Base-by-base conservation (phyloP, 2,888 invertebrate genomes). In the Quadroppia sp. region DNA sequence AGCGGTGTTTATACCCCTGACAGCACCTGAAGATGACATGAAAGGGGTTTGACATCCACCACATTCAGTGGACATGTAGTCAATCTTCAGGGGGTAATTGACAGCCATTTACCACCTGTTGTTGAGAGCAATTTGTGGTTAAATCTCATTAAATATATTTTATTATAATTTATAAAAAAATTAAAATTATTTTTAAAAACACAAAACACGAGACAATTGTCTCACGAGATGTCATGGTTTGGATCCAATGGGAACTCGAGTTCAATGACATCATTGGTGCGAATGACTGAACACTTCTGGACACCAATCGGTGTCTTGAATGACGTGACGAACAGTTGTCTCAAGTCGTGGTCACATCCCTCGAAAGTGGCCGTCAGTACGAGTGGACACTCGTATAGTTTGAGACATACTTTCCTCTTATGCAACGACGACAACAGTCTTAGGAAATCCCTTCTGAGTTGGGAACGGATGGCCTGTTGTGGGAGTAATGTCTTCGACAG, bases 311-410 rank as follows among this genome's bases (percentile, higher is more conserved):
- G 64, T n/a, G 64, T 64, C 13, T 36, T 30, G 36, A 64, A 36
- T n/a, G 64, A 64, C 3, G 64, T n/a, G 2, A 64, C 6, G n/a
- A 64, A 64, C 13, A 64, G 1, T 20, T 64, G 64, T 7, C 1
- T 32, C n/a, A 64, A 64, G 1, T 7, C 6, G 30, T 32, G 20
- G 64, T 64, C 64, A 64, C 64, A 64, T 1, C 64, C 64, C n/a
- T 64, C 64, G 64, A 64, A 64, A 36, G 32, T 64, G 17, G 36
- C 64, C n/a, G 32, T n/a, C 64, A 64, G 20, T n/a, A 36, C 36
- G 32, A 64, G 64, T n/a, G 64, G 64, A 64, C 64, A 64, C 11
- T 64, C 64, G n/a, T 64, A 64, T 36, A 64, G 32, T 36, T 64
- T 64, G 2, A 64, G n/a, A 6, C 9, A 36, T 9, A 64, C 64